These are phyloP conservation scores for Myiozetetes cayanensis DNA, from an alignment of 2,113 vertebrate genomes.

Conservation along the genomic window DNA sequence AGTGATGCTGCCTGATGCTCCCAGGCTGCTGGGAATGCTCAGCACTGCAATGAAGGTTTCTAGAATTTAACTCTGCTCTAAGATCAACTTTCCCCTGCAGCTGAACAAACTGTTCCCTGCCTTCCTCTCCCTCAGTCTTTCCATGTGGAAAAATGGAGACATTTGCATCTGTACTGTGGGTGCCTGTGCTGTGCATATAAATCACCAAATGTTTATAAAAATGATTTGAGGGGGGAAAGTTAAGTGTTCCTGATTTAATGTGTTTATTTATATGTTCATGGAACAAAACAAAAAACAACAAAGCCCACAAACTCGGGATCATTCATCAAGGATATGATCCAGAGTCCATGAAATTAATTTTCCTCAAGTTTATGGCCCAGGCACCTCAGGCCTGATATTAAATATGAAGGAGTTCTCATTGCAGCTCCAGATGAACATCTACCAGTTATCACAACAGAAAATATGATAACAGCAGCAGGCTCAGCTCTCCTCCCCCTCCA, in stretches of 20 bases:
- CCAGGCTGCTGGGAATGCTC: not conserved
- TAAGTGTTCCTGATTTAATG: not conserved
- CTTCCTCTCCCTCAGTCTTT: slow-evolving; percentile 23
- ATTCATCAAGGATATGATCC: not conserved
- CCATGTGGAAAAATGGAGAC: slow-evolving; percentile 35
- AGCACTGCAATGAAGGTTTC: not conserved
- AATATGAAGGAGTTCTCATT: not conserved
- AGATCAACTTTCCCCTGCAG: slow-evolving; percentile 8
- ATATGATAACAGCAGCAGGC: not conserved
- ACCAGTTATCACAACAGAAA: not conserved
- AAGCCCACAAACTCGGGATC: not conserved
- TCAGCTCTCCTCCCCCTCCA: not conserved
- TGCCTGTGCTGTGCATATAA: not conserved
- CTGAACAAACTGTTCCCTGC: slow-evolving; percentile 5
- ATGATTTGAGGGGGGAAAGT: not conserved
- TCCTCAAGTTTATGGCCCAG: not conserved
- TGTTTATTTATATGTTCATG: not conserved
- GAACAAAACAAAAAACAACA: not conserved
- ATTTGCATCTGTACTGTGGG: not conserved
- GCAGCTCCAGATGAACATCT: not conserved
- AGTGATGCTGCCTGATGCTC: not conserved
- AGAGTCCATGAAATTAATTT: not conserved
- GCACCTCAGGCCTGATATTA: not conserved
- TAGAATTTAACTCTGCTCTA: not conserved
- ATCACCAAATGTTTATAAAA: not conserved